These are phyloP conservation scores for Neosalanx taihuensis DNA, from an alignment of 2,797 vertebrate genomes.

Conservation along the genomic window DNA sequence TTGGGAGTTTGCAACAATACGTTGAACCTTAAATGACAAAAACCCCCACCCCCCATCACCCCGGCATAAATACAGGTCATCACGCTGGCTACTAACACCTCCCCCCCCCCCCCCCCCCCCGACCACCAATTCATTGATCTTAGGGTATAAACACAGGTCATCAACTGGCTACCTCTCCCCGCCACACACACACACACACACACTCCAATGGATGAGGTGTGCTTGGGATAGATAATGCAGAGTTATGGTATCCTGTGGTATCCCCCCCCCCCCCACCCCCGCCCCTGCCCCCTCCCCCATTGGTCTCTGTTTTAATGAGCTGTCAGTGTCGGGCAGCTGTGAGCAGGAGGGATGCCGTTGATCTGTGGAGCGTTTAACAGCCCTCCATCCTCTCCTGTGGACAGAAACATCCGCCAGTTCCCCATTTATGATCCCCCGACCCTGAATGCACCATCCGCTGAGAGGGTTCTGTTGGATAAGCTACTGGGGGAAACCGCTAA, in stretches of 20 bases:
- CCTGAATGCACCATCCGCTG: not conserved
- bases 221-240: conserved; percentile 54
- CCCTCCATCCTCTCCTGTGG: not conserved
- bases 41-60: too few species aligned
- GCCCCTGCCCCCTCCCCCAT: conserved; percentile 16
- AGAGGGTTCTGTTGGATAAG: not conserved
- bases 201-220: conserved; percentile 52
- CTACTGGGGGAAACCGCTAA: not conserved
- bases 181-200: conserved; percentile 1
- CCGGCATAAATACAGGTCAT: too few species aligned
- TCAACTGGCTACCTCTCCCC: too few species aligned
- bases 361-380: conserved; percentile 42
- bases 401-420: not conserved
- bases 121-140: too few species aligned
- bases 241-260: conserved; percentile 51
- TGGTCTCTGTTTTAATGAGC: conserved; percentile 55
- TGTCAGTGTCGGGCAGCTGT: conserved; percentile 43
- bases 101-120: too few species aligned
- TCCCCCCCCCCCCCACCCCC: too few species aligned
- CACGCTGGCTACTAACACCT: too few species aligned
- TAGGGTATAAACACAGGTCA: too few species aligned
- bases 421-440: not conserved
- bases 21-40: too few species aligned
- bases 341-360: conserved; percentile 47
- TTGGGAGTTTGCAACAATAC: too few species aligned